phyloP scores from a whole-genome alignment of 2,888 invertebrate genomes.

The Philhelius pedissequus region DNA sequence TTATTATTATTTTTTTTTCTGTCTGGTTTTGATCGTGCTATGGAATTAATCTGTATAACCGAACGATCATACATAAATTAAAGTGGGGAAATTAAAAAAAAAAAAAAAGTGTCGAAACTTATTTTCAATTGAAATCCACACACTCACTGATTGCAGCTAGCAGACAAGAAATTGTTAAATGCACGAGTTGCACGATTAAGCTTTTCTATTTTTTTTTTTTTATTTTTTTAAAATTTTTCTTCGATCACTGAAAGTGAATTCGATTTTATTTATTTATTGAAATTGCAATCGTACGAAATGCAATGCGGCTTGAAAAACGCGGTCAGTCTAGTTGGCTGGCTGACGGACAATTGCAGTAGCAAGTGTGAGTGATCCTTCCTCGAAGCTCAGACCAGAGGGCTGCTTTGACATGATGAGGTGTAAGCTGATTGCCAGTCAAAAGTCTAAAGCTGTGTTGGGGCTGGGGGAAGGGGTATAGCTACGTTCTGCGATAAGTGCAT shows the following conservation, averaged over 20 bases:
- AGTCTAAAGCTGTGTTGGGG: neutral
- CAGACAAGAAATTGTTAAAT: slow-evolving; percentile 9
- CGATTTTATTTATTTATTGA: slow-evolving; percentile 5
- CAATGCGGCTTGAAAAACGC: slow-evolving; percentile 36
- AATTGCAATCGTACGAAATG: neutral
- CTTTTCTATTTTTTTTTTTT: neutral
- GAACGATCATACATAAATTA: slow-evolving; percentile 6
- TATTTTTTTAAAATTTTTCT: neutral
- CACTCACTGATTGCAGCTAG: neutral
- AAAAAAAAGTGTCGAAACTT: neutral
- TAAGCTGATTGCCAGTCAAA: slow-evolving; percentile 33
- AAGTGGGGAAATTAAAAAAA: neutral
- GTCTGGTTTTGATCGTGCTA: neutral
- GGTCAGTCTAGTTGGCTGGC: slow-evolving; percentile 56
- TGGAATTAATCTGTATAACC: neutral
- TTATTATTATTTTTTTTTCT: neutral
- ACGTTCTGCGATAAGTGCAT: slow-evolving; percentile 33
- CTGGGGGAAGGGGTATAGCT: neutral
- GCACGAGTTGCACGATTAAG: slow-evolving; percentile 33
- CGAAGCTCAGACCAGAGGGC: slow-evolving; percentile 46
- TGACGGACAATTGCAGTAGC: slow-evolving; percentile 62
- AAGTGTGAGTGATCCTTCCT: slow-evolving; percentile 48
- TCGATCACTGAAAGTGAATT: slow-evolving; percentile 25
- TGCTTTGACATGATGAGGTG: slow-evolving; percentile 23
- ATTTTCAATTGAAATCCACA: slow-evolving; percentile 1